Base-by-base conservation (phyloP, 2,113 vertebrate genomes). In the Henicopernis longicauda region DNA sequence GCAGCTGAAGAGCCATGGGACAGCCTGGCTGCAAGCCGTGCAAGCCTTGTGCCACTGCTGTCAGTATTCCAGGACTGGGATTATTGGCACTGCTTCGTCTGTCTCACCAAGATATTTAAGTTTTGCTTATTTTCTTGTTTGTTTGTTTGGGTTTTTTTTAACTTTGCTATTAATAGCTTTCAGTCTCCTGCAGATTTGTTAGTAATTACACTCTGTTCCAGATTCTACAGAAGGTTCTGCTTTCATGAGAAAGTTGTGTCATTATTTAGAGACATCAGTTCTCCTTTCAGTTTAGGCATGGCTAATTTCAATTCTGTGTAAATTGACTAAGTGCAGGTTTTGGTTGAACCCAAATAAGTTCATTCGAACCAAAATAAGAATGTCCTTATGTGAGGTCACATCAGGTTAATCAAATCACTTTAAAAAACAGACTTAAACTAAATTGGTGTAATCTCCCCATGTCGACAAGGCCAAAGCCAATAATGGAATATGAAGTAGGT, bases 211-310 rank as follows among this genome's bases (percentile, higher is more conserved):
- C 59, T 85, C 59, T 90, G 82, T 94, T 93, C 89, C 94, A 96
- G 91, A 93, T 93, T 52, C 77, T 81, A 80, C 62, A 90, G 97
- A 88, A 96, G 71, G 91, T 94, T 94, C 87, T 88, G 82, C 86
- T 94, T 94, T 94, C 71, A 90, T 85, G 93, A 91, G 82, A 95
- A 97, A 95, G 82, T 93, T 94, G 84, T 95, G 92, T 94, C 91
- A 95, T 93, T 94, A 85, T 80, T 87, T 80, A 93, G 74, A 94
- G 81, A 70, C 82, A 85, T 32, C 54, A 91, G 82, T 94, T 95
- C 93, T 96, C 71, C 87, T 95, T 90, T 94, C 87, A 91, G 82
- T 88, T 87, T 40, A 92, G 90, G 58, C 79, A 95, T 0, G 7
- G 74, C 42, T 94, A 82, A 95, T 93, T 97, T 93, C 62, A 1